Evolutionary conservation across 2,113 vertebrate genomes (phyloP).

Genomic region (Salvelinus alpinus): DNA sequence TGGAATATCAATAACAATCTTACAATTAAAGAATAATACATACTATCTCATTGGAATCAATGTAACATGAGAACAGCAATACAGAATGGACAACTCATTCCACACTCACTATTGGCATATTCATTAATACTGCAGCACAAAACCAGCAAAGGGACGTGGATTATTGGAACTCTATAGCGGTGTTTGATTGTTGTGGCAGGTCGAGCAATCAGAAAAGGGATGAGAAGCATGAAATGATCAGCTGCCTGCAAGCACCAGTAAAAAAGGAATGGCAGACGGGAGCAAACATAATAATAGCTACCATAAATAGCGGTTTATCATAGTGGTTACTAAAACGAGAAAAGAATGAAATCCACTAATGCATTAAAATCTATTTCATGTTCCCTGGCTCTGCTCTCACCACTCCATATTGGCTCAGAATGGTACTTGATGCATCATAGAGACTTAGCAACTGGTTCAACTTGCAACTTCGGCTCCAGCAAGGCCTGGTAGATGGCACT

Average conservation of each 20-base stretch:
- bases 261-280: slow-evolving; percentile 18
- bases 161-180: slow-evolving; percentile 47
- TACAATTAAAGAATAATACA: slow-evolving; percentile 23
- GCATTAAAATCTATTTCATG: not conserved
- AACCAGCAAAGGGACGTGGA: slow-evolving; percentile 41
- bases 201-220: not conserved
- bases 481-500: not conserved
- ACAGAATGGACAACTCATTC: slow-evolving; percentile 4
- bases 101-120: slow-evolving; percentile 1
- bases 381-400: not conserved
- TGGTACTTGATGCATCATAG: not conserved
- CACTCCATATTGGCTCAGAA: not conserved
- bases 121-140: slow-evolving; percentile 22
- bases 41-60: slow-evolving; percentile 19
- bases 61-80: slow-evolving; percentile 12
- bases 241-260: not conserved
- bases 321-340: slow-evolving; percentile 40
- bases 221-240: not conserved
- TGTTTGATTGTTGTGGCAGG: slow-evolving; percentile 27
- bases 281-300: slow-evolving; percentile 17
- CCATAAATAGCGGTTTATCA: slow-evolving; percentile 26
- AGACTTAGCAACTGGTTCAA: not conserved
- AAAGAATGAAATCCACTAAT: not conserved
- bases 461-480: not conserved
- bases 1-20: slow-evolving; percentile 4